phyloP scores from a whole-genome alignment of 2,888 invertebrate genomes.

The Athripsodes cinereus region DNA sequence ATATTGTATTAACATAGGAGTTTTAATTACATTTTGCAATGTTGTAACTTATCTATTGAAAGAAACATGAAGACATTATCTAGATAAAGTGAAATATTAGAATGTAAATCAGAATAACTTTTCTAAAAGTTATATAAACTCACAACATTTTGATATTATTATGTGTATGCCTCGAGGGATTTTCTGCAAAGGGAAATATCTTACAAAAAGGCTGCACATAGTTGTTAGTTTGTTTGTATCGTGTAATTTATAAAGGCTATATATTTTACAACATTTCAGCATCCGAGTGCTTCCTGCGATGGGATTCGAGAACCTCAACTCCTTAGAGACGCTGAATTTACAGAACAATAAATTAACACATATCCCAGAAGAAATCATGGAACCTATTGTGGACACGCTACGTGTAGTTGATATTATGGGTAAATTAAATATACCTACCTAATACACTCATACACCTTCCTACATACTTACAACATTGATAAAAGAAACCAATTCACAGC shows the following conservation, averaged over 20 bases:
- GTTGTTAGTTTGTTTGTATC: too few relatives aligned
- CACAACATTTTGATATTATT: too few relatives aligned
- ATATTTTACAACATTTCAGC: conserved; percentile 47
- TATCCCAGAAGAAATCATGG: conserved; percentile 83
- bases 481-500: not conserved
- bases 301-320: conserved; percentile 84
- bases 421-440: conserved; percentile 38
- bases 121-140: too few relatives aligned
- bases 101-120: too few relatives aligned
- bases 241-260: not conserved
- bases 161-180: too few relatives aligned
- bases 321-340: conserved; percentile 79
- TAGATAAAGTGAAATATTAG: too few relatives aligned
- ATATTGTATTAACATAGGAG: too few relatives aligned
- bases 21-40: too few relatives aligned
- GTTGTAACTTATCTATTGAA: too few relatives aligned
- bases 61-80: too few relatives aligned
- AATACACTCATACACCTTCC: not conserved
- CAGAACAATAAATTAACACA: conserved; percentile 83
- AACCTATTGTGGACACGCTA: conserved; percentile 80
- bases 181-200: too few relatives aligned
- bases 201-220: too few relatives aligned
- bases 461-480: not conserved
- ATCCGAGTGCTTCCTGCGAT: conserved; percentile 75
- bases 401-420: conserved; percentile 86